These are phyloP conservation scores for Stenotaenia linearis DNA, from an alignment of 2,888 invertebrate genomes.

Conservation along the genomic window DNA sequence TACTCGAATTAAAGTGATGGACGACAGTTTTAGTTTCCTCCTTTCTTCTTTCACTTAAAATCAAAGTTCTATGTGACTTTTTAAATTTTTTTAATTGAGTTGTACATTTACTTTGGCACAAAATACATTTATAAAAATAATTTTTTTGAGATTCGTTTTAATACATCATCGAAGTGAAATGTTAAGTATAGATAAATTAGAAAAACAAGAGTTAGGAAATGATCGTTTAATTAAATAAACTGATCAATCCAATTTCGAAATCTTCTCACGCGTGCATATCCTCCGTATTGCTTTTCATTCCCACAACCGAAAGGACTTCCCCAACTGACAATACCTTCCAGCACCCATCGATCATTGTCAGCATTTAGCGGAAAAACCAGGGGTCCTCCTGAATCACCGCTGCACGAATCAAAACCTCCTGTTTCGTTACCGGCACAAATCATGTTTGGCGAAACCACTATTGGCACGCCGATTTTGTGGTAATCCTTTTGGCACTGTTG, in stretches of 20 bases:
- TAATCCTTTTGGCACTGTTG: constrained; percentile 38
- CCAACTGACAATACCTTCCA: constrained; percentile 40
- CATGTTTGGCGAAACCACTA: constrained; percentile 35
- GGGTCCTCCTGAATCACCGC: constrained; percentile 40
- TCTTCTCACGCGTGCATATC: constrained; percentile 37
- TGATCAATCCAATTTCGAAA: constrained; percentile 38
- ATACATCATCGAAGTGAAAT: no score
- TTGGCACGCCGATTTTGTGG: constrained; percentile 35
- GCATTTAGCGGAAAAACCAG: constrained; percentile 38
- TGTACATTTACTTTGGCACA: no score
- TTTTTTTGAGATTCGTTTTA: no score
- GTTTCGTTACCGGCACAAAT: constrained; percentile 36
- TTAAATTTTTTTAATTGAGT: no score
- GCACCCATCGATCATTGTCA: constrained; percentile 37
- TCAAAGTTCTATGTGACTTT: no score
- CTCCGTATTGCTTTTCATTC: constrained; percentile 38
- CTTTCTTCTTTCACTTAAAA: no score
- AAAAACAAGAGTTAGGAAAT: not conserved
- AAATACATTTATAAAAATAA: no score
- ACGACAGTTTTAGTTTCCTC: no score
- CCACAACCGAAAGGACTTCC: constrained; percentile 40
- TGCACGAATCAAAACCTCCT: constrained; percentile 37
- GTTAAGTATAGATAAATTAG: no score
- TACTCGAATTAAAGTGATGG: no score
- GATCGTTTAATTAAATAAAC: not conserved